These are phyloP conservation scores for Notodonta ziczac DNA, from an alignment of 2,888 invertebrate genomes.

Conservation along the genomic window DNA sequence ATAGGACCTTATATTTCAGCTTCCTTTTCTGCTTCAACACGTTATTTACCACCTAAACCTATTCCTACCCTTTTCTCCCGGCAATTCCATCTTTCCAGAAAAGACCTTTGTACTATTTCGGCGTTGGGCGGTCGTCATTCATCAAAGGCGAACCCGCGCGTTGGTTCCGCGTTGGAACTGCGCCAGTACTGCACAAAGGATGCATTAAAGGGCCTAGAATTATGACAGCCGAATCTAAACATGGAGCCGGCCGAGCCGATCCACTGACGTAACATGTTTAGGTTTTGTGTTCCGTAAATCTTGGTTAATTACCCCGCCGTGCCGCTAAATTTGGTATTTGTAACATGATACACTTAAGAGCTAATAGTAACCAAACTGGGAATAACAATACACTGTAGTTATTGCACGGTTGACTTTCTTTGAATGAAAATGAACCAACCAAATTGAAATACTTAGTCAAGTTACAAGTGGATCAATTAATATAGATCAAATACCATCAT, in stretches of 20 bases:
- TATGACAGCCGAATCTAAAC: constrained; percentile 60
- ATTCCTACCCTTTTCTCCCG: background rate
- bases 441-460: too few species aligned
- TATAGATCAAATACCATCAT: too few species aligned
- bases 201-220: constrained; percentile 57
- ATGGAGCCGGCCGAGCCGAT: constrained; percentile 15
- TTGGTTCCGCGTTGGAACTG: constrained; percentile 70
- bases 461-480: too few species aligned
- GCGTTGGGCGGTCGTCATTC: constrained; percentile 48
- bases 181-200: constrained; percentile 72
- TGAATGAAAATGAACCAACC: too few species aligned
- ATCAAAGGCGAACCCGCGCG: constrained; percentile 33
- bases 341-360: constrained; percentile 7
- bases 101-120: constrained; percentile 45
- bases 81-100: constrained; percentile 2
- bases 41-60: background rate
- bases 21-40: background rate
- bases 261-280: constrained; percentile 22
- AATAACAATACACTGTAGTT: background rate
- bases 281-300: constrained; percentile 6
- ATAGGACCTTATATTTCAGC: too few species aligned
- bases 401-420: too few species aligned
- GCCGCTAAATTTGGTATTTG: constrained; percentile 8
- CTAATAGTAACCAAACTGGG: background rate
- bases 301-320: background rate